phyloP scores from a whole-genome alignment of 2,888 invertebrate genomes.

The Hydroisotoma schaefferi region DNA sequence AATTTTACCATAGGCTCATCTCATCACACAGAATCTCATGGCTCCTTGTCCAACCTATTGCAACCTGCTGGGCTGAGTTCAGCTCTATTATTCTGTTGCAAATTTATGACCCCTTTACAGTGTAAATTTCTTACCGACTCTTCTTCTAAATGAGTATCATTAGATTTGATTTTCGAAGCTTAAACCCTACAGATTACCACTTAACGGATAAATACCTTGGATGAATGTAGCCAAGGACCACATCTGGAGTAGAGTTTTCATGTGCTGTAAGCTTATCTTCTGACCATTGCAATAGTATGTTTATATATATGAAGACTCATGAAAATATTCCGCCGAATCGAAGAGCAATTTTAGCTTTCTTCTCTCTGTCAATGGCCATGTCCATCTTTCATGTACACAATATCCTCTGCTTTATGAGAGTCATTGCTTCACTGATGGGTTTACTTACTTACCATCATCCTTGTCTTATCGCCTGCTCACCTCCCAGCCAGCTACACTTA shows the following conservation, averaged over 20 bases:
- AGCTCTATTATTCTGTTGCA: conserved; percentile 39
- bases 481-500: conserved; percentile 7
- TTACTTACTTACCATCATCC: background rate
- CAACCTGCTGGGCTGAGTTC: conserved; percentile 36
- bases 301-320: too few relatives aligned
- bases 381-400: background rate
- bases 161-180: conserved; percentile 24
- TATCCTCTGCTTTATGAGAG: background rate
- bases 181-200: too few relatives aligned
- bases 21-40: too few relatives aligned
- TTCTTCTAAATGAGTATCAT: conserved; percentile 27
- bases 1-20: too few relatives aligned
- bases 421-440: too few relatives aligned
- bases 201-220: background rate
- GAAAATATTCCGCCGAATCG: too few relatives aligned
- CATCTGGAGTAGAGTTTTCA: background rate
- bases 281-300: too few relatives aligned
- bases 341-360: too few relatives aligned
- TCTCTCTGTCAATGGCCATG: background rate
- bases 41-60: conserved; percentile 14
- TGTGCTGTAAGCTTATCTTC: background rate
- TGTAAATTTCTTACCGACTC: conserved; percentile 3
- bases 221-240: conserved; percentile 7
- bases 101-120: conserved; percentile 33
- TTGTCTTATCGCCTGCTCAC: background rate